phyloP scores from a whole-genome alignment of 2,797 vertebrate genomes.

The Philypnodon macrostomus region DNA sequence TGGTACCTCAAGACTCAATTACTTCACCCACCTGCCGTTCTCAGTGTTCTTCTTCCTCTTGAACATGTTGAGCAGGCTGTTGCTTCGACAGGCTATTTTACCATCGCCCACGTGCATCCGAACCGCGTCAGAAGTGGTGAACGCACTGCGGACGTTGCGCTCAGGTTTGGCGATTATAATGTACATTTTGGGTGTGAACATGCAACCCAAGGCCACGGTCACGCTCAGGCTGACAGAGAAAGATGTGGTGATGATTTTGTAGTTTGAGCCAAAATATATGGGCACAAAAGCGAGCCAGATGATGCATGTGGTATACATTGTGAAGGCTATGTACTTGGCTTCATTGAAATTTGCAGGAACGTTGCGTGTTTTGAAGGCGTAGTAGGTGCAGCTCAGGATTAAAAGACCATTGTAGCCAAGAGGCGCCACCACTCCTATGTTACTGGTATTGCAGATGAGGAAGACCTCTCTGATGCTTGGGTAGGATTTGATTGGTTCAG shows the following conservation, averaged over 20 bases:
- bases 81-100: conserved; percentile 91
- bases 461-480: conserved; percentile 95
- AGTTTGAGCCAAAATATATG: conserved; percentile 98
- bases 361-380: conserved; percentile 98
- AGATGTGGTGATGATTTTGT: conserved; percentile 98
- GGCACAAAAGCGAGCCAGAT: conserved; percentile 98
- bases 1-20: conserved; percentile 64
- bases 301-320: conserved; percentile 98
- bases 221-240: conserved; percentile 97
- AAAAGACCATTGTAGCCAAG: conserved; percentile 96
- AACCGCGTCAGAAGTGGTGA: conserved; percentile 95
- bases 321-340: conserved; percentile 98
- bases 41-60: conserved; percentile 93
- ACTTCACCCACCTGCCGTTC: conserved; percentile 89
- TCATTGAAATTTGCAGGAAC: conserved; percentile 98
- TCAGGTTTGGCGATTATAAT: conserved; percentile 97
- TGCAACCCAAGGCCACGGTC: conserved; percentile 94
- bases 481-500: conserved; percentile 91
- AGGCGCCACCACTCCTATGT: conserved; percentile 91
- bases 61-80: conserved; percentile 95
- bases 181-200: conserved; percentile 99
- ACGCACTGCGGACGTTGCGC: conserved; percentile 95
- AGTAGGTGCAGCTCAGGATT: conserved; percentile 98
- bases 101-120: conserved; percentile 98
- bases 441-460: conserved; percentile 98